Conservation (phyloP, 2,888 invertebrate species). For the Graphium colonna region DNA sequence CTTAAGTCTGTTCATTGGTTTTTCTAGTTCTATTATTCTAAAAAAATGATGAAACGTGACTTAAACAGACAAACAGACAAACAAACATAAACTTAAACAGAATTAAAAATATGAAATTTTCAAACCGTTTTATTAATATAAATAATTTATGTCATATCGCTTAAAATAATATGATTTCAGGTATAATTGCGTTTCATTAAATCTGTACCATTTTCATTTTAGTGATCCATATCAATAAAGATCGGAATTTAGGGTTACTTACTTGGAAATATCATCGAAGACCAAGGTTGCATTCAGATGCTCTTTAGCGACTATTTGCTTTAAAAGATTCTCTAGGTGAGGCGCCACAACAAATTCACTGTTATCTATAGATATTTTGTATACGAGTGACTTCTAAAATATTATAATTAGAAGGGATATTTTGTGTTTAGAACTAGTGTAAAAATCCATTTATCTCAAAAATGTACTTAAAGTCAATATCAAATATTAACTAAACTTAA, state of each 20-base stretch:
- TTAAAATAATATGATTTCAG: too few relatives aligned
- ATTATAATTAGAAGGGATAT: background rate
- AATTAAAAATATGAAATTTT: too few relatives aligned
- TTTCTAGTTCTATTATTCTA: slow-evolving; percentile 72
- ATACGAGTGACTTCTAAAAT: slow-evolving; percentile 42
- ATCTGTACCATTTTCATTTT: too few relatives aligned
- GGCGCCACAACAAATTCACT: slow-evolving; percentile 50
- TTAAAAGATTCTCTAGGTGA: slow-evolving; percentile 36
- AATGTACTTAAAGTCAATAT: background rate
- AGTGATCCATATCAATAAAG: too few relatives aligned
- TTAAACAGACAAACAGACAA: too few relatives aligned
- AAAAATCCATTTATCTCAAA: background rate
- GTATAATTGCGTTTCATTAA: too few relatives aligned
- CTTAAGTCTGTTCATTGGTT: slow-evolving; percentile 36
- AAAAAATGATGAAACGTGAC: slow-evolving; percentile 23
- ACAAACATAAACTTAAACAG: too few relatives aligned
- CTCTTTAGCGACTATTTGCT: slow-evolving; percentile 33
- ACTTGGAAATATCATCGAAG: slow-evolving; percentile 55
- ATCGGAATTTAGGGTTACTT: slow-evolving; percentile 29
- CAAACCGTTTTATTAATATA: too few relatives aligned
- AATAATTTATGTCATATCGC: too few relatives aligned
- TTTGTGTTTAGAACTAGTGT: background rate
- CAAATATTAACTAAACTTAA: background rate
- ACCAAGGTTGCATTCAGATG: slow-evolving; percentile 39
- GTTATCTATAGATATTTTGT: slow-evolving; percentile 27